Evolutionary conservation across 2,113 vertebrate genomes (phyloP).

Genomic region (Rhizomys pruinosus): DNA sequence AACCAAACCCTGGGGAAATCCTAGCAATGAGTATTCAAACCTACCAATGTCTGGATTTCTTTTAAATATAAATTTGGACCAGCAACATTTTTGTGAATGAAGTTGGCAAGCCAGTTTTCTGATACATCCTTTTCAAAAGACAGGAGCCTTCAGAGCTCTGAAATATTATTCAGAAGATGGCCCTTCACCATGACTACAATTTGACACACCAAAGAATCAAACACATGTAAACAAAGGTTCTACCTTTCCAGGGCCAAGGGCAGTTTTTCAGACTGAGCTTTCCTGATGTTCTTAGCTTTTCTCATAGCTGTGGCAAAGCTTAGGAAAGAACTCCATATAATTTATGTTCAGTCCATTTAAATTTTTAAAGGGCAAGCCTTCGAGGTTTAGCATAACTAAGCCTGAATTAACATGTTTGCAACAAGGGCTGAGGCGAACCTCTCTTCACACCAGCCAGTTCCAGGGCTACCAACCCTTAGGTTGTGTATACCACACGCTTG

Average conservation of each 20-base stretch:
- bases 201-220: slow-evolving; percentile 76
- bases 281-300: slow-evolving; percentile 62
- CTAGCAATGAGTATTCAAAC: background rate
- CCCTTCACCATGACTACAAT: slow-evolving; percentile 66
- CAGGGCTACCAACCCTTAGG: slow-evolving; percentile 45
- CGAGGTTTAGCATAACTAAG: slow-evolving; percentile 76
- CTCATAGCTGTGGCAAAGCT: slow-evolving; percentile 70
- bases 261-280: slow-evolving; percentile 69
- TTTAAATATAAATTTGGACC: slow-evolving; percentile 32
- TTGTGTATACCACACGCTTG: slow-evolving; percentile 63
- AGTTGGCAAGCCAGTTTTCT: slow-evolving; percentile 65
- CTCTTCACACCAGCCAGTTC: slow-evolving; percentile 58
- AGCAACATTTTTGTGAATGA: slow-evolving; percentile 59
- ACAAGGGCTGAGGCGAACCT: slow-evolving; percentile 33
- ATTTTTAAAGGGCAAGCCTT: slow-evolving; percentile 74
- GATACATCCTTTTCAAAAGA: slow-evolving; percentile 61
- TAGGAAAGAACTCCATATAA: slow-evolving; percentile 63
- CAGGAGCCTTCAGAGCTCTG: slow-evolving; percentile 24
- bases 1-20: background rate
- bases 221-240: slow-evolving; percentile 67
- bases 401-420: slow-evolving; percentile 74
- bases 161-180: slow-evolving; percentile 42
- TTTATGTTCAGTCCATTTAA: slow-evolving; percentile 73
- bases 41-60: slow-evolving; percentile 3
- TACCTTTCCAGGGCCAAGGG: slow-evolving; percentile 50